These are phyloP conservation scores for Hydriomena furcata DNA, from an alignment of 2,888 invertebrate species.

Conservation along the genomic window DNA sequence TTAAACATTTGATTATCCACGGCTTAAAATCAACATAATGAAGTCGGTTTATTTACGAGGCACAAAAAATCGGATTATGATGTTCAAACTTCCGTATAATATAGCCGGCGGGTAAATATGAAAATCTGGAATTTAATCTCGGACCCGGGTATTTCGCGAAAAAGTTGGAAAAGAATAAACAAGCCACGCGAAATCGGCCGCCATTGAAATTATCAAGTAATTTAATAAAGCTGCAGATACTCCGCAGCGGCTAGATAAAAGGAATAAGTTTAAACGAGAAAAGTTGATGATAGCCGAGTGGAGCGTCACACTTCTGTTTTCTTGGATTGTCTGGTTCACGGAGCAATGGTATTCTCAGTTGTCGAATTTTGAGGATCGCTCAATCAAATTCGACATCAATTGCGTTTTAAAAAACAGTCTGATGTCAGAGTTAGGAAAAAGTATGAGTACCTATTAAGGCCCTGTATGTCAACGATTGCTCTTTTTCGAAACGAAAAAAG, in stretches of 20 bases:
- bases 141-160: conserved; percentile 34
- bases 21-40: conserved; percentile 15
- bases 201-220: conserved; percentile 77
- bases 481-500: too few species aligned
- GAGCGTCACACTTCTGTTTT: conserved; percentile 12
- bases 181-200: conserved; percentile 50
- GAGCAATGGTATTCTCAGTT: not conserved
- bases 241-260: conserved; percentile 68
- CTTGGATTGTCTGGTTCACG: not conserved
- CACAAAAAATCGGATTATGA: conserved; percentile 21
- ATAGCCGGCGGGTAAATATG: conserved; percentile 16
- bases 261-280: conserved; percentile 79
- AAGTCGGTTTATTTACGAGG: conserved; percentile 20
- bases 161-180: conserved; percentile 57
- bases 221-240: conserved; percentile 74
- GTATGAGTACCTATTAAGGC: too few species aligned
- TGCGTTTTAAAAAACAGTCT: too few species aligned
- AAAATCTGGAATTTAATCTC: conserved; percentile 36
- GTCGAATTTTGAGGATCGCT: too few species aligned
- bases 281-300: conserved; percentile 56
- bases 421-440: too few species aligned
- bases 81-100: conserved; percentile 24
- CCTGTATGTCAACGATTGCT: too few species aligned
- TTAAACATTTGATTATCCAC: not conserved
- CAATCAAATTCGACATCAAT: not conserved